Evolutionary conservation across 2,888 invertebrate genomes (phyloP).

Genomic region (Xanthia icteritia): DNA sequence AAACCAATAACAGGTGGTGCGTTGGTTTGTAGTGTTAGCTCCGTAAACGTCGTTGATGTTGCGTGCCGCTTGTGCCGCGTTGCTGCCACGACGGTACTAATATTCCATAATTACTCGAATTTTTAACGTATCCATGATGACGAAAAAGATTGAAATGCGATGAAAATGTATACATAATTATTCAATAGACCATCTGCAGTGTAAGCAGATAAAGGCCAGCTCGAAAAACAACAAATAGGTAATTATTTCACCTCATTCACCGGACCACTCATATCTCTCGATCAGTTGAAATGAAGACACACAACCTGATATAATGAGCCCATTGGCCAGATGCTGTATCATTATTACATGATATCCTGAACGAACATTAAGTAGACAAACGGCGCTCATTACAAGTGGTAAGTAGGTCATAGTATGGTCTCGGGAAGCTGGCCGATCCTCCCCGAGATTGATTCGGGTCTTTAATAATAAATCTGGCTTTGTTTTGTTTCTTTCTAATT

Average conservation of each 20-base stretch:
- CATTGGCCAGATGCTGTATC: conserved; percentile 83
- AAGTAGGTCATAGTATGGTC: conserved; percentile 64
- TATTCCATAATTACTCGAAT: no score
- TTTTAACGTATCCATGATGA: no score
- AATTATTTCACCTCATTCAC: conserved; percentile 21
- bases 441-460: conserved; percentile 57
- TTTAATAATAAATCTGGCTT: conserved; percentile 61
- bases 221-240: conserved; percentile 9
- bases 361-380: conserved; percentile 85
- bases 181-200: neutral
- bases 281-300: conserved; percentile 83
- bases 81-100: no score
- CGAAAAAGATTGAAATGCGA: no score
- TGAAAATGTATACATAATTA: no score
- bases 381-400: conserved; percentile 82
- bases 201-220: neutral
- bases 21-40: no score
- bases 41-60: no score
- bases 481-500: conserved; percentile 59
- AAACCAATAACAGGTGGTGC: no score
- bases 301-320: conserved; percentile 80
- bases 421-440: conserved; percentile 37
- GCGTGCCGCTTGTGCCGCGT: no score
- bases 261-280: conserved; percentile 78
- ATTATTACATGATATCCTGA: conserved; percentile 85